Evolutionary conservation across 2,113 vertebrate genomes (phyloP).

Genomic region (Calidris pygmaea): DNA sequence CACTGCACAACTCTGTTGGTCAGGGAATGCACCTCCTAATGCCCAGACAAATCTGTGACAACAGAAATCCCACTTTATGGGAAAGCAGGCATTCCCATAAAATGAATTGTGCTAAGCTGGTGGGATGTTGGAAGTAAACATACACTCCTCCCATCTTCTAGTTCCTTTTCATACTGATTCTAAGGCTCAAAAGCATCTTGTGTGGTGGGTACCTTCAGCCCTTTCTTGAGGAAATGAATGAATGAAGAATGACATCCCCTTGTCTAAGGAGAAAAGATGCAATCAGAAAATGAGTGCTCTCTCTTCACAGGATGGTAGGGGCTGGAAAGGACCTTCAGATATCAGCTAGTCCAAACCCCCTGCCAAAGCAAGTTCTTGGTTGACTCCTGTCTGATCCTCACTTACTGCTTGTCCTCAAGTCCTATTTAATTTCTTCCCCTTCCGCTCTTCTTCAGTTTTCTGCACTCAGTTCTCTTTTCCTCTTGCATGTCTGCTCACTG

Average conservation of each 20-base stretch:
- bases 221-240: background rate
- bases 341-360: background rate
- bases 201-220: background rate
- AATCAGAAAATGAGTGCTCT: background rate
- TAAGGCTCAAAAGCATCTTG: background rate
- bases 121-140: background rate
- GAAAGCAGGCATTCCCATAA: background rate
- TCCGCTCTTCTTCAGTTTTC: background rate
- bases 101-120: background rate
- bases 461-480: background rate
- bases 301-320: background rate
- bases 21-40: background rate
- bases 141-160: background rate
- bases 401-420: background rate
- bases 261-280: background rate
- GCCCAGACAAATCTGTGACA: background rate
- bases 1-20: background rate
- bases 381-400: background rate
- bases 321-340: background rate
- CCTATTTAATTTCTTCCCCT: background rate
- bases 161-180: background rate
- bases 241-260: background rate
- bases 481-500: background rate
- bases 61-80: background rate
- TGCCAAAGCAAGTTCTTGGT: background rate